Conservation (phyloP, 2,888 invertebrate genomes). For the Drosophila eohydei region DNA sequence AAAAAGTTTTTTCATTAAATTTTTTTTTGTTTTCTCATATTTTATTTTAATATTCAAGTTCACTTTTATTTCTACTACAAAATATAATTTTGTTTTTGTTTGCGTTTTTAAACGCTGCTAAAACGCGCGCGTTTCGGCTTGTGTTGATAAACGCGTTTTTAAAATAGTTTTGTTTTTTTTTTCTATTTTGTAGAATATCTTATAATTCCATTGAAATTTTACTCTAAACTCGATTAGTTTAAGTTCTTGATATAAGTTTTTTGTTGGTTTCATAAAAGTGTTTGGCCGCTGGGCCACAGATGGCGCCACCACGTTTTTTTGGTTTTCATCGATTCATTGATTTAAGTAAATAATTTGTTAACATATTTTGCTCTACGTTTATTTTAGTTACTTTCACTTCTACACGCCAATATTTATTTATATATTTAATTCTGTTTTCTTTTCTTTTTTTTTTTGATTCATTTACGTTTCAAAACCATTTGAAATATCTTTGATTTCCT, state of each 20-base stretch:
- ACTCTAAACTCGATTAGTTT: conserved; percentile 52
- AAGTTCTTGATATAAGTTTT: conserved; percentile 47
- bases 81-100: conserved; percentile 55
- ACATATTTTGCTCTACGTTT: conserved; percentile 50
- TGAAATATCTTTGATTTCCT: conserved; percentile 68
- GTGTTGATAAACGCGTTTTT: conserved; percentile 21
- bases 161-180: conserved; percentile 23
- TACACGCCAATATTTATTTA: conserved; percentile 46
- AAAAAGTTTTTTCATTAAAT: conserved; percentile 75
- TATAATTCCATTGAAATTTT: conserved; percentile 40
- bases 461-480: conserved; percentile 64
- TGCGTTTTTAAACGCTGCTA: conserved; percentile 56
- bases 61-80: conserved; percentile 59
- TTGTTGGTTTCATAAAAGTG: conserved; percentile 37
- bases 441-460: conserved; percentile 57
- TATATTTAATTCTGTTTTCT: neutral
- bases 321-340: conserved; percentile 23
- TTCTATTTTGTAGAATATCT: conserved; percentile 9
- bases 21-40: conserved; percentile 27
- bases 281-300: conserved; percentile 44
- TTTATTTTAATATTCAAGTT: conserved; percentile 42
- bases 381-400: conserved; percentile 26
- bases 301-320: conserved; percentile 25
- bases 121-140: conserved; percentile 46
- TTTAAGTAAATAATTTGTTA: conserved; percentile 54